Evolutionary conservation across 2,888 invertebrate species (phyloP).

Genomic region (Tenthredo livida): DNA sequence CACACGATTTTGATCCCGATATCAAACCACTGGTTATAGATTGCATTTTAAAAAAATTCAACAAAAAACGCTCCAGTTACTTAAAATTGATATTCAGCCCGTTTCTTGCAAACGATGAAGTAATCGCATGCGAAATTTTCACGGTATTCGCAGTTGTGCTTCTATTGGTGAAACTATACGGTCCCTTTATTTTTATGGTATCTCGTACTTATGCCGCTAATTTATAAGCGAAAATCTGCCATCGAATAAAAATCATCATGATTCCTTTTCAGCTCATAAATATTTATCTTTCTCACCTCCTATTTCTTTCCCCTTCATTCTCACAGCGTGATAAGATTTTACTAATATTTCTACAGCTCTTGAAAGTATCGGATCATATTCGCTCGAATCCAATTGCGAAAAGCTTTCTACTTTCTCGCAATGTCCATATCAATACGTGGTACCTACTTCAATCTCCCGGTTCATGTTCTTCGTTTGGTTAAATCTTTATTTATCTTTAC

Average conservation of each 20-base stretch:
- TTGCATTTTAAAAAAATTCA: background rate
- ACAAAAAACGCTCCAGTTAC: background rate
- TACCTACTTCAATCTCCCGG: background rate
- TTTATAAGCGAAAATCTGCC: slow-evolving; percentile 17
- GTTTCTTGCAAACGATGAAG: background rate
- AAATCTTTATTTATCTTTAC: background rate
- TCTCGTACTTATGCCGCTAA: background rate
- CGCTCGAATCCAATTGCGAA: background rate
- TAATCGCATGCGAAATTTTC: background rate
- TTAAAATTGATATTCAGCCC: background rate
- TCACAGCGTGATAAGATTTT: slow-evolving; percentile 8
- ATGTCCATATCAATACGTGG: background rate
- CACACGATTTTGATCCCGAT: background rate
- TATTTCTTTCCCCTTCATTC: background rate
- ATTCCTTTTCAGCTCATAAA: background rate
- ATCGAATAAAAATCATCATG: background rate
- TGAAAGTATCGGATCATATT: slow-evolving; percentile 18
- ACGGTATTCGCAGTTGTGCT: background rate
- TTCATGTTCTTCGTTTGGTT: background rate
- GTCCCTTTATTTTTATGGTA: background rate
- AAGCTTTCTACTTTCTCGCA: slow-evolving; percentile 26
- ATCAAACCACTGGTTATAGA: background rate
- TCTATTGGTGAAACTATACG: background rate
- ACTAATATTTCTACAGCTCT: background rate
- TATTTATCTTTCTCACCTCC: slow-evolving; percentile 23